A percentile compares a stretch with the other conserved stretches of the same genome.
Conservation (phyloP, 2,797 vertebrate genomes). For the Acanthurus leucopareius region DNA sequence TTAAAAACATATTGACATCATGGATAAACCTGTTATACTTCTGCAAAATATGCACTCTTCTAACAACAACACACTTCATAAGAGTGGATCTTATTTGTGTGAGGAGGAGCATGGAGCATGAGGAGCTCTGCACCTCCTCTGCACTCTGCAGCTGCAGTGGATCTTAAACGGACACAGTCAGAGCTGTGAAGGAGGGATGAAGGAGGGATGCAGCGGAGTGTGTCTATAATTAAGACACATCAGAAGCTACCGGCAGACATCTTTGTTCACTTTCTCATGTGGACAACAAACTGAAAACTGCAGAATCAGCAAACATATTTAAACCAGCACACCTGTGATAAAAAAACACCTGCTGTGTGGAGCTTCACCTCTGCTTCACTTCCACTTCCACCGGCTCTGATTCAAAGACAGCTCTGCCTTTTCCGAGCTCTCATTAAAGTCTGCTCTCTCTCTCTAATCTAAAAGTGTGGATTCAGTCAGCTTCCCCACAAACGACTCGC, state of each 20-base stretch:
- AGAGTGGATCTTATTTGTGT: background rate
- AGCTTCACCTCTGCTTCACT: background rate
- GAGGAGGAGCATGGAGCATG: too few relatives aligned
- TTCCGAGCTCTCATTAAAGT: conserved; percentile 8
- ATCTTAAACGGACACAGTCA: background rate
- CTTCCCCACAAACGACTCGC: background rate
- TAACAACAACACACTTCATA: background rate
- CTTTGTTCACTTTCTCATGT: background rate
- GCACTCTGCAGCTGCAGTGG: background rate
- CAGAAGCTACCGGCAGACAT: background rate
- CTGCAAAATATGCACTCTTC: background rate
- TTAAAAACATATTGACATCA: background rate
- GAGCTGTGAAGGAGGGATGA: background rate
- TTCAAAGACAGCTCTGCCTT: background rate
- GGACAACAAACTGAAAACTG: background rate
- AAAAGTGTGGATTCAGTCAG: background rate
- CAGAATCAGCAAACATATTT: background rate
- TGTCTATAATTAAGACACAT: background rate
- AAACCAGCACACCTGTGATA: background rate
- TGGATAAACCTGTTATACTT: background rate
- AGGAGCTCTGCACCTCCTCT: conserved; percentile 1
- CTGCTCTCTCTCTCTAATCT: too few relatives aligned
- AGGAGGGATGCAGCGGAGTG: background rate
- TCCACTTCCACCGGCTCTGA: background rate
- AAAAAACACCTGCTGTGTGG: background rate